A percentile compares a stretch with the other conserved stretches of the same genome.
These are phyloP conservation scores for Drosophila murphyi DNA, from an alignment of 1,140 invertebrate species.

Conservation along the genomic window DNA sequence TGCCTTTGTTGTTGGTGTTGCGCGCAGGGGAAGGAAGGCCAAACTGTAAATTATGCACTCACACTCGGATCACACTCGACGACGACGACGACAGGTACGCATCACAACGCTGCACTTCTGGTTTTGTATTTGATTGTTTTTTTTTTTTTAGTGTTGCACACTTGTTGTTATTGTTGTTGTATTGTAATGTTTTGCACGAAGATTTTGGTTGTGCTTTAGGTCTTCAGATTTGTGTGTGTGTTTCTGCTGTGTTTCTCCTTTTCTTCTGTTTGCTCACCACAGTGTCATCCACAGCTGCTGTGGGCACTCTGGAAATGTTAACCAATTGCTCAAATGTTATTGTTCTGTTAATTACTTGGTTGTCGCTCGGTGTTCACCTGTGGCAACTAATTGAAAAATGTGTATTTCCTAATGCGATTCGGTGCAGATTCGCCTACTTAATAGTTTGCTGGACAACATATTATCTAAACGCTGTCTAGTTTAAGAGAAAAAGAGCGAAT, in stretches of 20 bases:
- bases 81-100: not conserved
- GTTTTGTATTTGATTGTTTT: not conserved
- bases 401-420: too few relatives aligned
- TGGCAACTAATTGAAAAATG: too few relatives aligned
- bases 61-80: slow-evolving; percentile 11
- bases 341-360: not conserved
- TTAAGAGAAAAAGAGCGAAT: too few relatives aligned
- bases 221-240: slow-evolving; percentile 37
- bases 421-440: too few relatives aligned
- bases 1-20: slow-evolving; percentile 31
- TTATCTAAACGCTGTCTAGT: too few relatives aligned
- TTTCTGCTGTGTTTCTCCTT: not conserved
- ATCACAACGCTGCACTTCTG: slow-evolving; percentile 20
- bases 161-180: slow-evolving; percentile 41
- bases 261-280: not conserved
- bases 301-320: not conserved
- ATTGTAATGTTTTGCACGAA: slow-evolving; percentile 25
- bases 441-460: too few relatives aligned
- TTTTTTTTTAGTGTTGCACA: slow-evolving; percentile 21
- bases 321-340: slow-evolving; percentile 2
- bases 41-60: slow-evolving; percentile 56
- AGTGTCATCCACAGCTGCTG: not conserved
- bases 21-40: slow-evolving; percentile 52
- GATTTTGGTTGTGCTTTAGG: slow-evolving; percentile 43
- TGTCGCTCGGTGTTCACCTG: not conserved